Evolutionary conservation across 2,113 vertebrate species (phyloP), one percentile per base, ranked within the genome.

Genomic region (Formicarius rufipectus): DNA sequence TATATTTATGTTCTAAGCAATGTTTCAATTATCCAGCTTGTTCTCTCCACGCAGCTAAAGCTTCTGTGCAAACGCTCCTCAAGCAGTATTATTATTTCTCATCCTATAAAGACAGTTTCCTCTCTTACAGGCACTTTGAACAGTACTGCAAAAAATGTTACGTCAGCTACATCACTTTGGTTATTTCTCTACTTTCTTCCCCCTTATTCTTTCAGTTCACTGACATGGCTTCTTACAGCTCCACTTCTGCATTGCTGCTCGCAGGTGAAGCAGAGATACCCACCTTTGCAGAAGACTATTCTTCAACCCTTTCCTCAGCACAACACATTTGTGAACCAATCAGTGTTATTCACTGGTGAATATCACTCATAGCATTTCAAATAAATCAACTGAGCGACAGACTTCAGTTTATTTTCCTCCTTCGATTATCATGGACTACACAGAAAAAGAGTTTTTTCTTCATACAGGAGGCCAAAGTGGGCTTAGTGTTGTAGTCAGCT

Each of bases 381-480:
- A 68, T 27, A 68, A 67, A 63, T 53, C 37, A 59, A 16, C 8
- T 44, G 8, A 44, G 8, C 28, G 27, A 55, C 58, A 52, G 19
- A 67, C 14, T 69, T 66, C 25, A 35, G 30, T 14, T 42, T 67
- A 28, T 60, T 87, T 80, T 68, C 28, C 40, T 74, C 3, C 9
- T 39, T 21, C n/a, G 24, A n/a, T 64, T 44, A 25, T 17, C 59
- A 40, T 4, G 7, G 28, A 23, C n/a, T 30, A 31, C 11, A 12
- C 6, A 64, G 63, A 68, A 85, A 42, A 12, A 56, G 42, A 21
- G 12, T 7, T 58, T 74, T 64, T 73, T 6, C n/a, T 71, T 63
- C 59, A 42, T 0, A 0, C 12, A 37, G 39, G 18, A 68, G 12
- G 7, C 35, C 39, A 45, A 50, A 39, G 15, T 6, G 18, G 19